Percentiles rank a stretch among this genome's conserved stretches.
These are phyloP conservation scores for Euschistus heros DNA, from an alignment of 1,140 invertebrate species.

Conservation along the genomic window DNA sequence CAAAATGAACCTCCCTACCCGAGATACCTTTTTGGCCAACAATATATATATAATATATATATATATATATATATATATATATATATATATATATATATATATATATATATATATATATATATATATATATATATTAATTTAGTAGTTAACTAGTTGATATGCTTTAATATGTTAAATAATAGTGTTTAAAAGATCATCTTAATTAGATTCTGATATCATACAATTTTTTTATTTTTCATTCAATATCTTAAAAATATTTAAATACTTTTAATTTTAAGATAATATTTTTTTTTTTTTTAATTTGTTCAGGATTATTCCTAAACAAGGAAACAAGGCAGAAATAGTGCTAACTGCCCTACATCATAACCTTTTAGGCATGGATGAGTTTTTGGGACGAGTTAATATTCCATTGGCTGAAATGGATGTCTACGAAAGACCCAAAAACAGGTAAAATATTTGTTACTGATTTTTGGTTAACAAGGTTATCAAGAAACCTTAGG, in stretches of 20 bases:
- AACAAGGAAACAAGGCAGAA: conserved; percentile 77
- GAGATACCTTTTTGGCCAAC: too few species aligned
- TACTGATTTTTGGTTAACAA: background rate
- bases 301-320: conserved; percentile 56
- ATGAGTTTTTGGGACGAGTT: conserved; percentile 83
- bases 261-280: background rate
- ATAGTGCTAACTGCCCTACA: conserved; percentile 75
- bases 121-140: too few species aligned
- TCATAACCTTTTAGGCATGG: conserved; percentile 78
- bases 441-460: conserved; percentile 48
- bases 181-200: background rate
- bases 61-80: too few species aligned
- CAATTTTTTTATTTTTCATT: background rate
- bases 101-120: too few species aligned
- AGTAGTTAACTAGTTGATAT: background rate
- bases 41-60: too few species aligned
- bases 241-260: background rate
- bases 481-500: too few species aligned
- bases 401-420: conserved; percentile 73
- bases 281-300: too few species aligned
- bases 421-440: conserved; percentile 80
- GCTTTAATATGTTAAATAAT: background rate
- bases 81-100: too few species aligned
- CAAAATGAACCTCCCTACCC: too few species aligned
- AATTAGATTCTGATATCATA: too few species aligned